Conservation (phyloP, 2,113 vertebrate species). For the Takifugu bimaculatus region DNA sequence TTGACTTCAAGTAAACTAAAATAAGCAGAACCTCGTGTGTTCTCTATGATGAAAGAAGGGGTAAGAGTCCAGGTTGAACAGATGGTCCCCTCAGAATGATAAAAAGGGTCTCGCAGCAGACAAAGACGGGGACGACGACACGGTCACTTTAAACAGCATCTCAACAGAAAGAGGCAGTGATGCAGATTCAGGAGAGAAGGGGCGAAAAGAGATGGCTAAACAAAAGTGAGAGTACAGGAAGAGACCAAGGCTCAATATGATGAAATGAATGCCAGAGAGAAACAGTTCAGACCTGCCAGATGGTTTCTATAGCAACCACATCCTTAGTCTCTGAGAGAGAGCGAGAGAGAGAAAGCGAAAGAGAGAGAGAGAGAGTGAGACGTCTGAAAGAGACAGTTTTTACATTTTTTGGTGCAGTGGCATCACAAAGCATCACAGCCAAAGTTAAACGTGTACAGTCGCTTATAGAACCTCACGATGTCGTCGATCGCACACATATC, state of each 20-base stretch:
- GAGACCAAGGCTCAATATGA: constrained; percentile 58
- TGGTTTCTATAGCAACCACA: constrained; percentile 74
- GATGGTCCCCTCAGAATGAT: constrained; percentile 44
- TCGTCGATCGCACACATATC: not conserved
- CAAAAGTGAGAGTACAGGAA: constrained; percentile 46
- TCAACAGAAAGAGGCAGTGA: constrained; percentile 20
- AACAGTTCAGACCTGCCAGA: constrained; percentile 69
- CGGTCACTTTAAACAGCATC: constrained; percentile 41
- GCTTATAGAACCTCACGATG: not conserved
- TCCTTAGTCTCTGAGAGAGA: constrained; percentile 52
- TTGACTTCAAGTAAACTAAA: constrained; percentile 30
- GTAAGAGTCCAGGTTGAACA: constrained; percentile 33
- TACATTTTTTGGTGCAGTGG: constrained; percentile 67
- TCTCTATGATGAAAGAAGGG: constrained; percentile 5
- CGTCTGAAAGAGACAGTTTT: constrained; percentile 40
- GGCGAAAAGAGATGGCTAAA: constrained; percentile 42
- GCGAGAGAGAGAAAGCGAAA: constrained; percentile 43
- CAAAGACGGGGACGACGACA: constrained; percentile 25
- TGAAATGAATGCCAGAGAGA: constrained; percentile 68
- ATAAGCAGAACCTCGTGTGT: constrained; percentile 15
- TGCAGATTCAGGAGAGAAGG: constrained; percentile 37
- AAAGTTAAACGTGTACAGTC: constrained; percentile 22
- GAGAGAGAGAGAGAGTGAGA: constrained; percentile 35
- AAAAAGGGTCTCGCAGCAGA: constrained; percentile 14
- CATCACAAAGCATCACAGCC: constrained; percentile 40